Base-by-base conservation (phyloP, 2,888 invertebrate genomes). In the Dasypolia templi region DNA sequence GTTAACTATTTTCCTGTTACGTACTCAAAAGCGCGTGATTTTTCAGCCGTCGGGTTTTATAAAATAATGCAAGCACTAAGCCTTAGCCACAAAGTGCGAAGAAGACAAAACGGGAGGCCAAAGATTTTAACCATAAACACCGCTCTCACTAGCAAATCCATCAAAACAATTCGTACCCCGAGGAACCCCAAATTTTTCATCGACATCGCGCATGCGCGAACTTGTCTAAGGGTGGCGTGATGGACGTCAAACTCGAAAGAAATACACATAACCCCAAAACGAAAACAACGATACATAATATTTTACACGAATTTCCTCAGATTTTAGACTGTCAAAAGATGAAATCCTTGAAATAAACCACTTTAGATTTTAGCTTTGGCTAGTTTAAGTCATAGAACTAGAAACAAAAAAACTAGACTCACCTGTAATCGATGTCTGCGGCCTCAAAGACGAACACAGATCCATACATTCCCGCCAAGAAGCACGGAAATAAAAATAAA, bases 391-490 rank as follows among this genome's bases (percentile, higher is more conserved):
- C 70, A 78, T 63, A 70, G 26, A 62, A 14, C 0, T 22, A n/a
- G 19, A n/a, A 64, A 65, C 19, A 32, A 6, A 12, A 65, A 46
- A 29, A 5, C 4, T 64, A 71, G 6, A 86, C 91, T 89, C 79
- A 95, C 96, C 96, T 93, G 87, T 96, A 95, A 67, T 85, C 81
- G 39, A 96, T 91, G 82, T 95, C 94, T 0, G 93, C 81, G 0
- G 96, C 95, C 87, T 96, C 96, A 72, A 96, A 96, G n/a, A 96
- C 93, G 68, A 90, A 96, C 1, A 94, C 92, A 0, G 94, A 93
- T 58, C 95, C 96, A 71, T 91, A 96, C 93, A 96, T 93, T 88
- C 95, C 96, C 81, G 96, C 94, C 88, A 96, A 91, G 89, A 90
- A 95, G 53, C 95, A 94, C 0, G 96, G 96, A 61, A 95, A 94